Conservation (phyloP, 2,797 vertebrate genomes). For the Selene dorsalis region DNA sequence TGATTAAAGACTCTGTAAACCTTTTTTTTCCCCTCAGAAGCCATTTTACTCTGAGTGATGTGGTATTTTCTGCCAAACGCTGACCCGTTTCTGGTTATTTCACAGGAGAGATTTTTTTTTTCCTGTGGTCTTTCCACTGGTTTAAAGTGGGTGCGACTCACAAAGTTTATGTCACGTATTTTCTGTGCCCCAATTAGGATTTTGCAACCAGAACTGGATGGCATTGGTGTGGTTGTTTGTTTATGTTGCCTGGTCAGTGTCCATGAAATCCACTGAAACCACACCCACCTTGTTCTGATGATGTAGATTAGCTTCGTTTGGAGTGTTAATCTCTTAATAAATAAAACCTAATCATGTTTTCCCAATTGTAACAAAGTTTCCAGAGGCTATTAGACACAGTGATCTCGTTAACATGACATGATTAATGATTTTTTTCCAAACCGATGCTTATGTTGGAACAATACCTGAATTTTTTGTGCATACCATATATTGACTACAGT, state of each 20-base stretch:
- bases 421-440: not conserved
- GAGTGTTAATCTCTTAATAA: not conserved
- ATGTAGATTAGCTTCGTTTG: not conserved
- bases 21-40: not conserved
- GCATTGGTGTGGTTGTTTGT: not conserved
- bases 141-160: not conserved
- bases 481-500: not conserved
- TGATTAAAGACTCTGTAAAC: not conserved
- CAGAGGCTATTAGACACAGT: not conserved
- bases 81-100: not conserved
- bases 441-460: not conserved
- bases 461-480: not conserved
- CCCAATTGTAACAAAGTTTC: not conserved
- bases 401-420: not conserved
- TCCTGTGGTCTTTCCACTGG: not conserved
- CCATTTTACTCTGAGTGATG: not conserved
- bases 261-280: slow-evolving; percentile 4
- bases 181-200: not conserved
- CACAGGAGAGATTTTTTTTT: not conserved
- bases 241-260: not conserved
- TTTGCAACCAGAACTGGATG: not conserved
- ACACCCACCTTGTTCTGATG: not conserved
- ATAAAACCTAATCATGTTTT: not conserved
- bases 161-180: not conserved
- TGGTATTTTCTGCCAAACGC: not conserved